Conservation (phyloP, 2,888 invertebrate species). For the Tinea semifulvella region DNA sequence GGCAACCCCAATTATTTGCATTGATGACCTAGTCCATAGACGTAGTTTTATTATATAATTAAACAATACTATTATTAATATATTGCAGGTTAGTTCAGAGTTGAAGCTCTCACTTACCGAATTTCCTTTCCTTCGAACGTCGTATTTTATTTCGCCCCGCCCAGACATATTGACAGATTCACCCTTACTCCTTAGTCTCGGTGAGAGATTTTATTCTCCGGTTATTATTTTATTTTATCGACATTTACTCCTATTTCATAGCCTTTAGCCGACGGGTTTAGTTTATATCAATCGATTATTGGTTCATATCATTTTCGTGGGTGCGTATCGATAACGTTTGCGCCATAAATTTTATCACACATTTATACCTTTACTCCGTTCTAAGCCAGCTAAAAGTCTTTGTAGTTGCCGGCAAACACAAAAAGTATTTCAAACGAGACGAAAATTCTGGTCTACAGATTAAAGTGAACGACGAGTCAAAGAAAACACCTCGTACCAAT, state of each 20-base stretch:
- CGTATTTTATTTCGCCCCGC: constrained; percentile 29
- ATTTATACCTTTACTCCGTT: not conserved
- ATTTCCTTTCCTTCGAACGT: constrained; percentile 21
- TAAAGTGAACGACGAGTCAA: constrained; percentile 10
- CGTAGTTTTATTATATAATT: no score
- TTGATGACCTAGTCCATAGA: no score
- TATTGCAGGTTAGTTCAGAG: not conserved
- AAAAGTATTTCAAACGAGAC: not conserved
- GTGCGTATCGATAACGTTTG: not conserved
- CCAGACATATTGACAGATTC: constrained; percentile 56
- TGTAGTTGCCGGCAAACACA: not conserved
- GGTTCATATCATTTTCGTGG: constrained; percentile 8
- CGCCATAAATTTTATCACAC: not conserved
- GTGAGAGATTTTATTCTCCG: constrained; percentile 57
- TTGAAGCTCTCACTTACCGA: constrained; percentile 4
- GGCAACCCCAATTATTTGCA: no score
- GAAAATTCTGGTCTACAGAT: constrained; percentile 1
- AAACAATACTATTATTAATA: no score
- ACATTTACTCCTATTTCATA: constrained; percentile 61
- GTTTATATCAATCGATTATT: constrained; percentile 55
- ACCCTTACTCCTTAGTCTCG: constrained; percentile 29
- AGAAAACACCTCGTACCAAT: constrained; percentile 9
- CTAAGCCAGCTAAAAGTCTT: not conserved
- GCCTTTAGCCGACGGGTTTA: constrained; percentile 46
- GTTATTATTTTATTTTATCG: constrained; percentile 66